phyloP scores from a whole-genome alignment of 2,888 invertebrate genomes.

The Ferdinandea cuprea region DNA sequence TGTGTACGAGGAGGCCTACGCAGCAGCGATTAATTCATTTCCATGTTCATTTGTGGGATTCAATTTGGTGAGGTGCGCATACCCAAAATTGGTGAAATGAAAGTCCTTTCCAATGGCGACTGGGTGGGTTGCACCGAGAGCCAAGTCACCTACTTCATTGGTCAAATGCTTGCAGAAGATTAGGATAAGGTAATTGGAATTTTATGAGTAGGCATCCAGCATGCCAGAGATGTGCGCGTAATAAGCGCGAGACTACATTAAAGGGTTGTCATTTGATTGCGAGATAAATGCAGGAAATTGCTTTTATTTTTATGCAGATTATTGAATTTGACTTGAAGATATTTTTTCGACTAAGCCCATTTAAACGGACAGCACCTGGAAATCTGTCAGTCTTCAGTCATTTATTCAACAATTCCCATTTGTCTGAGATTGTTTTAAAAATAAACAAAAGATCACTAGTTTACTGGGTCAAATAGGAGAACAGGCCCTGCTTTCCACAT shows the following conservation, averaged over 20 bases:
- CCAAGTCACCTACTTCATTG: slow-evolving; percentile 13
- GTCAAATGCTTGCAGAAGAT: slow-evolving; percentile 15
- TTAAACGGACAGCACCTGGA: slow-evolving; percentile 4
- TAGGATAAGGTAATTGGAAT: slow-evolving; percentile 62
- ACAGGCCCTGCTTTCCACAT: neutral
- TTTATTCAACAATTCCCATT: slow-evolving; percentile 20
- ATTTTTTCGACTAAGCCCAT: neutral
- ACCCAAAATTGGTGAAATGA: slow-evolving; percentile 65
- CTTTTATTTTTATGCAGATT: no score
- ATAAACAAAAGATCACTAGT: slow-evolving; percentile 39
- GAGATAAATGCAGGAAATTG: neutral
- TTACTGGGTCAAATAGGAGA: slow-evolving; percentile 59
- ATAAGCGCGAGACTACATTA: slow-evolving; percentile 13
- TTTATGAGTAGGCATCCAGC: slow-evolving; percentile 38
- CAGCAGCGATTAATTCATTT: slow-evolving; percentile 67
- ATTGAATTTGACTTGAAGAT: no score
- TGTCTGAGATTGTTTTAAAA: slow-evolving; percentile 24
- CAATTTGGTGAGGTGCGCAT: slow-evolving; percentile 63
- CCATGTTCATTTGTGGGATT: slow-evolving; percentile 69
- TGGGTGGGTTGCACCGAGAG: slow-evolving; percentile 49
- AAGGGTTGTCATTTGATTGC: neutral
- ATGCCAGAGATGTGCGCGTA: neutral
- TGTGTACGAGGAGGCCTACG: slow-evolving; percentile 58
- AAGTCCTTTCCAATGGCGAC: slow-evolving; percentile 58
- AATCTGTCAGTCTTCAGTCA: slow-evolving; percentile 40